Evolutionary conservation across 2,888 invertebrate genomes (phyloP).

Genomic region (Globia sparganii): DNA sequence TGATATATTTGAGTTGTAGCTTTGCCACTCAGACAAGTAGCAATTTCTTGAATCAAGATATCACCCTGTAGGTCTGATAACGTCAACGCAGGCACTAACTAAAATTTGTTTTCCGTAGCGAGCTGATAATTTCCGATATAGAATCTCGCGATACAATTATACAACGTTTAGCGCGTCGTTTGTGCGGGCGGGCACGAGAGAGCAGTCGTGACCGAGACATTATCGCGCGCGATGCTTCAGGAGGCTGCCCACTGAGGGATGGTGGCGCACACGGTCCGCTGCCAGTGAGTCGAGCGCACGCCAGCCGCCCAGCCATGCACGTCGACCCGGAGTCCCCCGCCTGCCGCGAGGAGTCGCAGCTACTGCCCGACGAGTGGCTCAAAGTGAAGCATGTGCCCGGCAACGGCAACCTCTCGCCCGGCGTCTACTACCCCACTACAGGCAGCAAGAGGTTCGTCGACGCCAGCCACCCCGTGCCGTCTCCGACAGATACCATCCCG

Average conservation of each 20-base stretch:
- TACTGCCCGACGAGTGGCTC: constrained; percentile 88
- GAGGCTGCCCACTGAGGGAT: constrained; percentile 83
- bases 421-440: constrained; percentile 88
- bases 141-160: constrained; percentile 89
- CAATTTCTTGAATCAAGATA: constrained; percentile 47
- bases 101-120: constrained; percentile 86
- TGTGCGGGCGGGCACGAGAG: constrained; percentile 79
- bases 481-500: constrained; percentile 80
- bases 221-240: constrained; percentile 89
- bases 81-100: constrained; percentile 83
- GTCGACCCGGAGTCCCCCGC: constrained; percentile 88
- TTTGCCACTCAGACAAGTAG: constrained; percentile 11
- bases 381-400: constrained; percentile 84
- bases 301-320: constrained; percentile 81
- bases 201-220: constrained; percentile 89
- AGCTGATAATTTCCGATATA: constrained; percentile 89
- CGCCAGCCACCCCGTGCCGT: constrained; percentile 81
- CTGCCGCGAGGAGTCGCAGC: constrained; percentile 87
- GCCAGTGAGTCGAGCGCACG: constrained; percentile 82
- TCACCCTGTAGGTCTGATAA: constrained; percentile 78
- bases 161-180: constrained; percentile 87
- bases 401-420: constrained; percentile 88
- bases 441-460: constrained; percentile 89
- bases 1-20: neutral
- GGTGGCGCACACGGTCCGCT: constrained; percentile 81